phyloP scores from a whole-genome alignment of 2,113 vertebrate species.

The Galemys pyrenaicus region DNA sequence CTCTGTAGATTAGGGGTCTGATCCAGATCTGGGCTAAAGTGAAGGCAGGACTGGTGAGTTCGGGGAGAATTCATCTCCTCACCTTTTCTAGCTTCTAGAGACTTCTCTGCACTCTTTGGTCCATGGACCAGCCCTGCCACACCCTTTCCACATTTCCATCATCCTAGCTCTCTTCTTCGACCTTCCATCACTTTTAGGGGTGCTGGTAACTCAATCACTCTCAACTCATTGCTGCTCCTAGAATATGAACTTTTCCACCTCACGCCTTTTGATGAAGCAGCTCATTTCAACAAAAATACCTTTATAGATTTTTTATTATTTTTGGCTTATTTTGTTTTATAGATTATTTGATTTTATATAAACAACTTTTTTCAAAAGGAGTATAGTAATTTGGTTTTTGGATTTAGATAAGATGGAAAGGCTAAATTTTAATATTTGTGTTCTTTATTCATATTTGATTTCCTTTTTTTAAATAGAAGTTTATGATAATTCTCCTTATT shows the following conservation, averaged over 20 bases:
- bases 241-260: background rate
- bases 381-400: background rate
- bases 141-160: background rate
- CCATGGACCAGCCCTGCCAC: background rate
- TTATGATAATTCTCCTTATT: background rate
- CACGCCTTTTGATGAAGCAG: background rate
- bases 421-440: background rate
- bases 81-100: background rate
- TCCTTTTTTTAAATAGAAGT: background rate
- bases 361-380: background rate
- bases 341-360: background rate
- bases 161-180: background rate
- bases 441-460: background rate
- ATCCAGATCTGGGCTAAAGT: background rate
- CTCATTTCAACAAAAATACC: background rate
- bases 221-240: background rate
- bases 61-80: background rate
- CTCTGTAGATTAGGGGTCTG: background rate
- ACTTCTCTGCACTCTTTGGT: too few species aligned
- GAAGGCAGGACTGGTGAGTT: background rate
- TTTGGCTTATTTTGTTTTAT: background rate
- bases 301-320: too few species aligned
- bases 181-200: background rate
- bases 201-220: background rate
- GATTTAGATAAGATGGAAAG: background rate